phyloP scores from a whole-genome alignment of 2,888 invertebrate genomes.

The Philereme vetulata region DNA sequence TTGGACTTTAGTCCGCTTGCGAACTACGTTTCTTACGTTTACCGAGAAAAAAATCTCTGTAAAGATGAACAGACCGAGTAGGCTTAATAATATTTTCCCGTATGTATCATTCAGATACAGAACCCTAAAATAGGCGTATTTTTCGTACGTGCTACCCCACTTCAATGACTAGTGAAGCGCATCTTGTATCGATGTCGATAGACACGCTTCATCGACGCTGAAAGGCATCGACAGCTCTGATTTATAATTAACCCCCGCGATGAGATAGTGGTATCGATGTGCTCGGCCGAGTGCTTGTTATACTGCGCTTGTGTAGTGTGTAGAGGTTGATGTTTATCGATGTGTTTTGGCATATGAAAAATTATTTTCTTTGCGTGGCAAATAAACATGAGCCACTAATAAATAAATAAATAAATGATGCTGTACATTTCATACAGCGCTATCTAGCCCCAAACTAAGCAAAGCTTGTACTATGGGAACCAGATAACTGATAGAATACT shows the following conservation, averaged over 20 bases:
- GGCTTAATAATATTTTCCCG: too few species aligned
- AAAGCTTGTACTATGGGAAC: too few species aligned
- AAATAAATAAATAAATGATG: too few species aligned
- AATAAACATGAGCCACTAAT: too few species aligned
- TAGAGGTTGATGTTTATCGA: conserved; percentile 23
- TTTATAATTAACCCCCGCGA: conserved; percentile 45
- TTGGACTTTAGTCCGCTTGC: too few species aligned
- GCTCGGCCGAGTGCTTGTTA: conserved; percentile 20
- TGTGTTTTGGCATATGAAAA: not conserved
- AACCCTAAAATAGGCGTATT: conserved; percentile 15
- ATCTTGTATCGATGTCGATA: conserved; percentile 22
- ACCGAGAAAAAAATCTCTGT: too few species aligned
- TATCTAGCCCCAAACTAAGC: too few species aligned
- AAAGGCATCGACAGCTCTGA: conserved; percentile 34
- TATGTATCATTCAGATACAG: not conserved
- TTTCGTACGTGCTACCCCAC: conserved; percentile 20
- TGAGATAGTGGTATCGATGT: conserved; percentile 35
- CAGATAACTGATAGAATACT: too few species aligned
- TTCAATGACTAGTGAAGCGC: conserved; percentile 25
- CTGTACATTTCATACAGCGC: too few species aligned
- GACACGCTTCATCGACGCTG: conserved; percentile 24
- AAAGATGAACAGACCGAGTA: too few species aligned
- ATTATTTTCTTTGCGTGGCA: too few species aligned
- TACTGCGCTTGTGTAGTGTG: conserved; percentile 10
- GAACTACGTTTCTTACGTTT: too few species aligned